Evolutionary conservation across 2,888 invertebrate species (phyloP), one percentile per base, ranked within the genome.

Genomic region (Hemaris fuciformis): DNA sequence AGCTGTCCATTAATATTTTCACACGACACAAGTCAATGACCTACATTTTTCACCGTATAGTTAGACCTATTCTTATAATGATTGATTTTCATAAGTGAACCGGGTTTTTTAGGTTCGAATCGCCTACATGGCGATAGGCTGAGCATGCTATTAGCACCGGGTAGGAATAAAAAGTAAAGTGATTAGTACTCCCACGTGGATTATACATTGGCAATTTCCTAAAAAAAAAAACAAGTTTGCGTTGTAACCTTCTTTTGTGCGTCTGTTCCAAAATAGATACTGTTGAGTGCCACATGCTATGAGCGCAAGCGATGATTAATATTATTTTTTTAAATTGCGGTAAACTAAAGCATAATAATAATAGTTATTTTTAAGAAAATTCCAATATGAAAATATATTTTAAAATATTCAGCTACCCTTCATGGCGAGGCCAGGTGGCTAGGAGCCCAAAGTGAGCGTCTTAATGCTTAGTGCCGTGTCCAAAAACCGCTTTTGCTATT

Each of bases 201-300:
- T 76, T 74, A 69, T 69, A 46, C 63, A 66, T 70, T 71, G 63
- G 68, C 75, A 74, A 78, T 83, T 82, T 78, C 75, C 75, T 79
- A 74, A 76, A 81, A 80, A 81, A 38, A 76, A 56, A 56, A 18
- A 25, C 43, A 61, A 59, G 42, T 27, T 72, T 66, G 71, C 70
- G 67, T 45, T 62, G 75, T 76, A 76, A 77, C 75, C 76, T 75
- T 76, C 73, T 79, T 80, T 83, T 79, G 74, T 79, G 63, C 62
- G 74, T 75, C 77, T 77, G 71, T 62, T 64, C 73, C 72, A 64
- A 79, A 81, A 83, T 83, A 81, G 66, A 74, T 72, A 57, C 63
- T 63, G 59, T 41, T 25, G 8, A 27, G 63, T 66, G 73, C 69
- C 59, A 7, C 62, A 73, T 74, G 65, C 22, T 31, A 62, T 0